Base-by-base conservation (phyloP, 2,888 invertebrate species). In the Ctenicera cuprea region DNA sequence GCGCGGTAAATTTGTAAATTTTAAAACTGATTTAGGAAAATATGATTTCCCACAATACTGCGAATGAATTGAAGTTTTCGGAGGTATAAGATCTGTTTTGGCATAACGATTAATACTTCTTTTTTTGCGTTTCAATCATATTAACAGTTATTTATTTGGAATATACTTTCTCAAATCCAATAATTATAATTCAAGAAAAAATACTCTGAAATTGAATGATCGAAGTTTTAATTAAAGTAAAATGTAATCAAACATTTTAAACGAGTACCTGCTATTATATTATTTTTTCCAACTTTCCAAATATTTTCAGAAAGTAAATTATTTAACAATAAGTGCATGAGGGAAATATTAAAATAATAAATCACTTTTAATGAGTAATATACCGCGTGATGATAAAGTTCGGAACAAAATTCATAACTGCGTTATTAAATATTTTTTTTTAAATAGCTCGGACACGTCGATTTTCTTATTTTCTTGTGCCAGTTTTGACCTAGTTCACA, bases 171-270 rank as follows among this genome's bases (percentile, higher is more conserved):
- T 38, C 38, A 38, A 38, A 38, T 38, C 38, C 38, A 38, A 38
- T 38, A 38, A 38, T 38, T 38, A 38, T 38, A 38, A 38, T 38
- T 38, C 38, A 38, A 11, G 38, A 38, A 38, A 38, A 38, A 38
- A 38, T 38, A 7, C 38, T 38, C 38, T 38, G 12, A 38, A 38
- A 11, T n/a, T 38, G 11, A 38, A 38, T 38, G 38, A 38, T 8
- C 3, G 38, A 38, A 38, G 38, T 38, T 38, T 38, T 38, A 38
- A 38, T 38, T 38, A 38, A 38, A 38, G 38, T 38, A 38, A 38
- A 38, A 38, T 38, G 38, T 38, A 38, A 38, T 38, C 38, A 38
- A 38, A 38, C 11, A 38, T 38, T 38, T 38, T 38, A 38, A 38
- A 38, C 12, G 38, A 38, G 11, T 38, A 38, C 38, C 38, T 38